Conservation (phyloP, 2,888 invertebrate species). For the Spodoptera exigua region DNA sequence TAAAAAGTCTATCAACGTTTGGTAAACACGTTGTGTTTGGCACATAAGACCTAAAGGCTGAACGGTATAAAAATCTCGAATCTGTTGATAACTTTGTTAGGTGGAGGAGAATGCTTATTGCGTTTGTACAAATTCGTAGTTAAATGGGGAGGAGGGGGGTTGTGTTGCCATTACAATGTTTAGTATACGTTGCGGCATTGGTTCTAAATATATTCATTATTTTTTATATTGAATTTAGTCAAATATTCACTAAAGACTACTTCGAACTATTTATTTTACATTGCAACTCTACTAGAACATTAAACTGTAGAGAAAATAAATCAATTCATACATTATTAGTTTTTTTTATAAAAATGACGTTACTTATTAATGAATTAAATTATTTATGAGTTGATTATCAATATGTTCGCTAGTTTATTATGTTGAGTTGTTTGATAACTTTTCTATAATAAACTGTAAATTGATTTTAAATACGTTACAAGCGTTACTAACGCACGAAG, state of each 20-base stretch:
- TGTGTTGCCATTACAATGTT: conserved; percentile 54
- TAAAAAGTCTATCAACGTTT: conserved; percentile 43
- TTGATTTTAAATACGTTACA: conserved; percentile 34
- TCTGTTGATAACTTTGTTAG: conserved; percentile 53
- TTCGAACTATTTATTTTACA: conserved; percentile 10
- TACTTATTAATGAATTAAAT: conserved; percentile 57
- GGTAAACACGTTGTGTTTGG: conserved; percentile 18
- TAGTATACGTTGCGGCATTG: conserved; percentile 44
- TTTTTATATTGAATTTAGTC: conserved; percentile 53
- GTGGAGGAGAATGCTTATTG: conserved; percentile 58
- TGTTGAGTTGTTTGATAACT: conserved; percentile 19
- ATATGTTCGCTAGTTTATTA: conserved; percentile 35
- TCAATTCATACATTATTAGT: conserved; percentile 32
- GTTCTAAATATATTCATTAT: conserved; percentile 49
- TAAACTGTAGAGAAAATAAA: conserved; percentile 6
- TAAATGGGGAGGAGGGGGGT: conserved; percentile 38
- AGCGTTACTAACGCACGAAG: conserved; percentile 33
- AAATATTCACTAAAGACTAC: conserved; percentile 36
- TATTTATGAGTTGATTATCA: conserved; percentile 44
- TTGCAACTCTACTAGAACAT: conserved; percentile 14
- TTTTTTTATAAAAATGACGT: conserved; percentile 45
- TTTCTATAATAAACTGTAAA: conserved; percentile 30
- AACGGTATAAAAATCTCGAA: conserved; percentile 58
- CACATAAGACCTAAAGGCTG: conserved; percentile 50
- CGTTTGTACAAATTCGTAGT: conserved; percentile 57